These are phyloP conservation scores for Monopterus albus DNA, from an alignment of 2,113 vertebrate genomes.

Conservation along the genomic window DNA sequence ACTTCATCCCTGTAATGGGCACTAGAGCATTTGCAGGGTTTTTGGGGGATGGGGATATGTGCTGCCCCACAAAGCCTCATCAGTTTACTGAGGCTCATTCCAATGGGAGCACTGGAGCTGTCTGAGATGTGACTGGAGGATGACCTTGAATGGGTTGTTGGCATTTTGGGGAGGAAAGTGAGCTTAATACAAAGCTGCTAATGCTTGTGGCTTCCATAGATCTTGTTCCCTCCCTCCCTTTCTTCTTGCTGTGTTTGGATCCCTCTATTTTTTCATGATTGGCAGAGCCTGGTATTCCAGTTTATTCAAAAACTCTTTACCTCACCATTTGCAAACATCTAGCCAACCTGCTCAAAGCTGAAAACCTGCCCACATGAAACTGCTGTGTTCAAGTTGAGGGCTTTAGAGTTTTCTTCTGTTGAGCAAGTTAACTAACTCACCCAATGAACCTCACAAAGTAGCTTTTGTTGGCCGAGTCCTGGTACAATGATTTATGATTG, in stretches of 20 bases:
- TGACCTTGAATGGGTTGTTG: conserved; percentile 65
- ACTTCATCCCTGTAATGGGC: conserved; percentile 65
- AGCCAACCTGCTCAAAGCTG: conserved; percentile 22
- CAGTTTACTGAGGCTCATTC: conserved; percentile 34
- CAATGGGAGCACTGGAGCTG: conserved; percentile 48
- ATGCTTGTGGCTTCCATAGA: conserved; percentile 60
- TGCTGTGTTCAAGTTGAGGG: not conserved
- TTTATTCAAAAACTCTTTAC: conserved; percentile 39
- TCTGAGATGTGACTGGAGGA: conserved; percentile 57
- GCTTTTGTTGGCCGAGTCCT: conserved; percentile 26
- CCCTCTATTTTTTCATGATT: conserved; percentile 43
- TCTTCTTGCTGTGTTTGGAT: conserved; percentile 16
- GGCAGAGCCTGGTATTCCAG: conserved; percentile 29
- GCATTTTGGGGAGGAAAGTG: conserved; percentile 53
- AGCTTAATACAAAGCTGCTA: conserved; percentile 68
- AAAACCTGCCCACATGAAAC: not conserved
- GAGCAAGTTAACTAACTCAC: conserved; percentile 28
- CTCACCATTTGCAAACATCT: conserved; percentile 30
- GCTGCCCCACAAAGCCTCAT: conserved; percentile 19
- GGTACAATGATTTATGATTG: conserved; percentile 60
- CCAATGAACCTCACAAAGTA: conserved; percentile 38
- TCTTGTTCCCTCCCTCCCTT: conserved; percentile 46
- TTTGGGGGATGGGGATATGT: conserved; percentile 33
- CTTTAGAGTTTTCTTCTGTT: conserved; percentile 20
- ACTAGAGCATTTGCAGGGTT: conserved; percentile 26